Evolutionary conservation across 2,797 vertebrate species (phyloP).

Genomic region (Macropodus opercularis): DNA sequence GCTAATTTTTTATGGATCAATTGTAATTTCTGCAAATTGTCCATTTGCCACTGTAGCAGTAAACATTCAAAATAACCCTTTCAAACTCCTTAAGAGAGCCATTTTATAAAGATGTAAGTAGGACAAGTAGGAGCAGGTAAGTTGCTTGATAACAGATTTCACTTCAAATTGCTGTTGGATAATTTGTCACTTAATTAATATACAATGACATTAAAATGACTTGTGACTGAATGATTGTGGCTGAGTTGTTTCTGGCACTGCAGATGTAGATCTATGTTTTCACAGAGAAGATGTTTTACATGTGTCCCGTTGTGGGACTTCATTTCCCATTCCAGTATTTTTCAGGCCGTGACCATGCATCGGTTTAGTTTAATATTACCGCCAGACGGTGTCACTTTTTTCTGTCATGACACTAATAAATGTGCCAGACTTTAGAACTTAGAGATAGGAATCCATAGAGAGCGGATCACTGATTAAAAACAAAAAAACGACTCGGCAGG

Average conservation of each 20-base stretch:
- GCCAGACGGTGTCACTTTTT: constrained; percentile 40
- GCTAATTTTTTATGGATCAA: neutral
- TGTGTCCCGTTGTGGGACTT: constrained; percentile 14
- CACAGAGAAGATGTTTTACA: constrained; percentile 17
- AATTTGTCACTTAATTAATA: neutral
- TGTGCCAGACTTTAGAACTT: constrained; percentile 42
- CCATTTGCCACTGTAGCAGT: neutral
- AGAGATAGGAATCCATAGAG: constrained; percentile 52
- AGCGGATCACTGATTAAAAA: constrained; percentile 66
- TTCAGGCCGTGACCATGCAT: constrained; percentile 32
- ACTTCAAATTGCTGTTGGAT: neutral
- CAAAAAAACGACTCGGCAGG: constrained; percentile 29
- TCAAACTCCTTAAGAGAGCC: neutral
- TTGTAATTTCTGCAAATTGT: neutral
- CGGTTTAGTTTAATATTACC: constrained; percentile 50
- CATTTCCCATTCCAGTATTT: constrained; percentile 40
- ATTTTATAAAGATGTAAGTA: neutral
- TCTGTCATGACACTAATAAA: constrained; percentile 56
- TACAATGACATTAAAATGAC: neutral
- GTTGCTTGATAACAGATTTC: neutral
- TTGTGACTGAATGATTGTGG: neutral
- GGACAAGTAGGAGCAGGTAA: neutral
- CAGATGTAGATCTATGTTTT: constrained; percentile 1
- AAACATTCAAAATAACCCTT: neutral
- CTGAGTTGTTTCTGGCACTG: constrained; percentile 6